Percentiles rank a stretch among this genome's conserved stretches.
Evolutionary conservation across 2,797 vertebrate species (phyloP).

Genomic region (Eulemur albifrons): DNA sequence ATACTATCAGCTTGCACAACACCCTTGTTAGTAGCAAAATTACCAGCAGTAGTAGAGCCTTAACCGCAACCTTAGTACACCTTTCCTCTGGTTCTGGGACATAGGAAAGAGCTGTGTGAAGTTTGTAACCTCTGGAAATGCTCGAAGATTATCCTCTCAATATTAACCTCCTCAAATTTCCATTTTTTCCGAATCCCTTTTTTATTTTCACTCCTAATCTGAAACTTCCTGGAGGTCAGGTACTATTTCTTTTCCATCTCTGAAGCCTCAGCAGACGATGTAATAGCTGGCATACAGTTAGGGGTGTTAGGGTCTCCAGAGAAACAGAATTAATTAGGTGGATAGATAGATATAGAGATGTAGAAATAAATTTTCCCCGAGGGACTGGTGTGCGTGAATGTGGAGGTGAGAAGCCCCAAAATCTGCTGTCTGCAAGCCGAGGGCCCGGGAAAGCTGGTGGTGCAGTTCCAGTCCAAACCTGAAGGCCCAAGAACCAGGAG

Average conservation of each 20-base stretch:
- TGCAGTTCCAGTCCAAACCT: neutral
- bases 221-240: neutral
- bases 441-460: neutral
- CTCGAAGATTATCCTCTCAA: neutral
- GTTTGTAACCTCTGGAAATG: neutral
- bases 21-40: neutral
- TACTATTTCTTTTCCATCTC: neutral
- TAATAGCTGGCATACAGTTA: neutral
- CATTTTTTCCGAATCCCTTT: neutral
- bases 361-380: neutral
- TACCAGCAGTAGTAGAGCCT: neutral
- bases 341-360: neutral
- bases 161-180: neutral
- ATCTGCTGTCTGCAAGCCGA: neutral
- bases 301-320: neutral
- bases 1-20: neutral
- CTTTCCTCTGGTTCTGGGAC: neutral
- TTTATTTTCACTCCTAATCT: neutral
- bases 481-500: neutral
- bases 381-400: neutral
- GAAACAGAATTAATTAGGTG: neutral
- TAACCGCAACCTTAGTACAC: neutral
- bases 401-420: neutral
- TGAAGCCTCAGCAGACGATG: neutral
- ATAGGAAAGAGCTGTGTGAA: neutral